phyloP scores from a whole-genome alignment of 2,113 vertebrate genomes.

The Onychostruthus taczanowskii region DNA sequence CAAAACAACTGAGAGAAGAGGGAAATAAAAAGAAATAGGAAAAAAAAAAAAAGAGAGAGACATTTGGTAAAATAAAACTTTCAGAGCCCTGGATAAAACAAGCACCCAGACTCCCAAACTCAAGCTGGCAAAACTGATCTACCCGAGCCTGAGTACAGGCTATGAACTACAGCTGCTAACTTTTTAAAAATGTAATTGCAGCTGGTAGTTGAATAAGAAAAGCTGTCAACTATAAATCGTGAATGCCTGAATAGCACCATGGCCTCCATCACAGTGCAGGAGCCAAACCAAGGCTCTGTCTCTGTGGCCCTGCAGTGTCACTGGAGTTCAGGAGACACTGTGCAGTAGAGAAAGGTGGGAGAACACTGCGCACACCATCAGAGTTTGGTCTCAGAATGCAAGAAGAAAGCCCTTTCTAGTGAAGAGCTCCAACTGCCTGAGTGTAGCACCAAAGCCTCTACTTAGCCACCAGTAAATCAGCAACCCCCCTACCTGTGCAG shows the following conservation, averaged over 20 bases:
- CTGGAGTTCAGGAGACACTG: background rate
- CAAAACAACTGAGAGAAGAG: slow-evolving; percentile 62
- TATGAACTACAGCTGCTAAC: background rate
- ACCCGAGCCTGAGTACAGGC: background rate
- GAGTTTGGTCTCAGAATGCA: background rate
- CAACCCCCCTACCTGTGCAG: background rate
- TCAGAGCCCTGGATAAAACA: background rate
- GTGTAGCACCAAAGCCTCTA: background rate
- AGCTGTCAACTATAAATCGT: background rate
- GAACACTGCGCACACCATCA: background rate
- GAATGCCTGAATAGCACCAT: background rate
- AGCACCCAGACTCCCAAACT: background rate
- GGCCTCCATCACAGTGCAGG: background rate
- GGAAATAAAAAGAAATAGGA: background rate
- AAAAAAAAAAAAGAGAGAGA: background rate
- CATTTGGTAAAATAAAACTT: background rate
- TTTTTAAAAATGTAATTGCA: background rate
- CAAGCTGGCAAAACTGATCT: background rate
- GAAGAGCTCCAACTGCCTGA: background rate
- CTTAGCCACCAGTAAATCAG: background rate
- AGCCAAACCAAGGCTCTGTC: background rate
- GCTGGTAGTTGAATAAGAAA: background rate
- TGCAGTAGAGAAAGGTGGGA: accelerated
- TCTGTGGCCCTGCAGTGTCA: background rate
- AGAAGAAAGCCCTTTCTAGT: background rate